A percentile compares a stretch with the other conserved stretches of the same genome.
These are phyloP conservation scores for Drosophila busckii DNA, from an alignment of 1,140 invertebrate genomes.

Conservation along the genomic window DNA sequence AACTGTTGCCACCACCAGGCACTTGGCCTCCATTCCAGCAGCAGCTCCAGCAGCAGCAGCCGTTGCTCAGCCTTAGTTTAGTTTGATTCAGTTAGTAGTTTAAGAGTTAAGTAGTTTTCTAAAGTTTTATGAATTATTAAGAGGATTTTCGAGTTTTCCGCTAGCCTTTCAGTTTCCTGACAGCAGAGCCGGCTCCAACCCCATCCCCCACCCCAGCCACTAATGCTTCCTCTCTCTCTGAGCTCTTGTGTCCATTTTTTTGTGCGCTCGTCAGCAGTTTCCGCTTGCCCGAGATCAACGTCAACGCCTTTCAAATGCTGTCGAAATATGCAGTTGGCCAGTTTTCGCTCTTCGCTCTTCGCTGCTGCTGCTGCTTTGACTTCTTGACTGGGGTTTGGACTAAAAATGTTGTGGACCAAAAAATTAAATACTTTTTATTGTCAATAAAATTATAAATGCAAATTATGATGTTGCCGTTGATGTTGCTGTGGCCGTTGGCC, in stretches of 20 bases:
- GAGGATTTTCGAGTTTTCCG: constrained; percentile 73
- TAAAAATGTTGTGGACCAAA: no score
- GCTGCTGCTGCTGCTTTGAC: constrained; percentile 29
- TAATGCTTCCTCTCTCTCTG: not conserved
- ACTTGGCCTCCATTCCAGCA: constrained; percentile 22
- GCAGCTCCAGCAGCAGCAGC: constrained; percentile 10
- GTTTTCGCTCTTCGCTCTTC: constrained; percentile 19
- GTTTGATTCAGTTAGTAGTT: constrained; percentile 76
- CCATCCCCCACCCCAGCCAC: not conserved
- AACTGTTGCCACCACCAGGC: constrained; percentile 26
- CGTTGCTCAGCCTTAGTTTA: constrained; percentile 66
- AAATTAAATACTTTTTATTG: constrained; percentile 77
- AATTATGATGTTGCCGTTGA: constrained; percentile 77
- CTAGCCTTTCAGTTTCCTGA: constrained; percentile 59
- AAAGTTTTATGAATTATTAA: constrained; percentile 77
- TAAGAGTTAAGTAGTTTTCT: constrained; percentile 74
- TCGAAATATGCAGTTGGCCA: constrained; percentile 72
- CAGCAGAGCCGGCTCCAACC: not conserved
- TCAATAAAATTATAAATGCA: constrained; percentile 77
- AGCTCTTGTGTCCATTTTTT: constrained; percentile 20
- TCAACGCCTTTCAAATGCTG: constrained; percentile 59
- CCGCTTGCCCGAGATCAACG: constrained; percentile 31
- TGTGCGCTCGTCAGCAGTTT: constrained; percentile 57
- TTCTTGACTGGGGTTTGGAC: constrained; percentile 34
- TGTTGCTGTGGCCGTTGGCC: constrained; percentile 70